Base-by-base conservation (phyloP, 2,113 vertebrate species). In the Paralichthys olivaceus region DNA sequence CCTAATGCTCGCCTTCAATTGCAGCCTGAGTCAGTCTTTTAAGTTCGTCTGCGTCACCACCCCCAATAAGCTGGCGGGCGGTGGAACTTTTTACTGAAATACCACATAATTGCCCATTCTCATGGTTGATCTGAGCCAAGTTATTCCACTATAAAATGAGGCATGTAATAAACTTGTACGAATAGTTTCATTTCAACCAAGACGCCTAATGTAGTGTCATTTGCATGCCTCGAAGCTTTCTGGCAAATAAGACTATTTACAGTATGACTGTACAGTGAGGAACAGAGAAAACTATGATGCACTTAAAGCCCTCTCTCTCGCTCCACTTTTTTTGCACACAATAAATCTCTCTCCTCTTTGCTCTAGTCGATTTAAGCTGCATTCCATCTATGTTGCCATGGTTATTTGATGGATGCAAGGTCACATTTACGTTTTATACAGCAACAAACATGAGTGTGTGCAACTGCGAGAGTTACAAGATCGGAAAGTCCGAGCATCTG, bases 51-150 rank as follows among this genome's bases (percentile, higher is more conserved):
- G 90, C 82, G 59, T 85, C 88, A 88, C 88, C 90, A 76, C 84
- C 79, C 88, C 84, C 85, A 89, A 87, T 92, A 86, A 89, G 84
- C 86, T 90, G 32, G 34, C 47, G 59, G 87, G 85, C 80, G 81
- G 57, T 71, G 68, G 67, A 77, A 87, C 83, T 84, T 87, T 53
- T 84, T 72, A 86, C 80, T 82, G 71, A 89, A 89, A 92, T 90
- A 77, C 83, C 79, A 80, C 55, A 25, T 92, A 91, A 93, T 94
- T 92, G 84, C 81, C 82, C 63, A 83, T 86, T 91, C 87, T 91
- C 85, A 85, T 73, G 89, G 89, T 81, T 84, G 72, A 87, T 87
- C 87, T 86, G 84, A 89, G 79, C 74, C 84, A 83, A 79, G 80
- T 85, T 86, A 89, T 90, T 91, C 74, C 72, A 71, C 72, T 78